These are phyloP conservation scores for Ashinkailepas kermadecensis DNA, from an alignment of 2,888 invertebrate species.

Conservation along the genomic window DNA sequence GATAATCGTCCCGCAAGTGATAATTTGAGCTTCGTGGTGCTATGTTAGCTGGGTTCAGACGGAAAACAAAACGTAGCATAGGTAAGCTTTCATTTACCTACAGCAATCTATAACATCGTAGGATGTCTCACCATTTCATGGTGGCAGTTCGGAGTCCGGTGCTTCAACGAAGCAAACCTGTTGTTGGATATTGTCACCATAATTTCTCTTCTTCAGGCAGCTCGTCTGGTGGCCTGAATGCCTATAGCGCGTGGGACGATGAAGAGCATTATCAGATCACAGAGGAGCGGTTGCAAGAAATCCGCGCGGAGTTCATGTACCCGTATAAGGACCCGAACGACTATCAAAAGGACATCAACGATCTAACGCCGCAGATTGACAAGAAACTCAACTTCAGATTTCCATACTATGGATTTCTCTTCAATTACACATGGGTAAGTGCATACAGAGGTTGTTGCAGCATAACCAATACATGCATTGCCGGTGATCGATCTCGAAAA, in stretches of 20 bases:
- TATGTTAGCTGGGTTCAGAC: too few species aligned
- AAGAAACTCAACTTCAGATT: constrained; percentile 88
- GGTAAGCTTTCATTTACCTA: too few species aligned
- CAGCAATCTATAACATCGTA: too few species aligned
- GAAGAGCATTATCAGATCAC: constrained; percentile 54
- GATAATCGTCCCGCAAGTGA: too few species aligned
- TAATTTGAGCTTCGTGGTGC: too few species aligned
- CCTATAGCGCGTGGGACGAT: not conserved
- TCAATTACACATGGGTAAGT: constrained; percentile 79
- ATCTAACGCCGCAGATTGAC: constrained; percentile 74
- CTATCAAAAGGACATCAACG: constrained; percentile 74
- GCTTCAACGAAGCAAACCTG: too few species aligned
- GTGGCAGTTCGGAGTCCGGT: too few species aligned
- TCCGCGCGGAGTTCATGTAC: constrained; percentile 70
- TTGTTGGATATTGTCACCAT: too few species aligned
- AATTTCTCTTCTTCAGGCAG: not conserved
- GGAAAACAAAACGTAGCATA: too few species aligned
- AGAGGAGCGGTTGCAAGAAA: constrained; percentile 57
- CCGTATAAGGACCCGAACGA: constrained; percentile 51
- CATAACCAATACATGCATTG: too few species aligned
- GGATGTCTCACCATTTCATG: too few species aligned
- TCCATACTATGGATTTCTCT: constrained; percentile 86
- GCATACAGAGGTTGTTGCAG: not conserved
- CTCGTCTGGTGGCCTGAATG: not conserved
- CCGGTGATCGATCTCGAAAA: too few species aligned